These are phyloP conservation scores for Potamilus streckersoni DNA, from an alignment of 1,140 invertebrate genomes.

Conservation along the genomic window DNA sequence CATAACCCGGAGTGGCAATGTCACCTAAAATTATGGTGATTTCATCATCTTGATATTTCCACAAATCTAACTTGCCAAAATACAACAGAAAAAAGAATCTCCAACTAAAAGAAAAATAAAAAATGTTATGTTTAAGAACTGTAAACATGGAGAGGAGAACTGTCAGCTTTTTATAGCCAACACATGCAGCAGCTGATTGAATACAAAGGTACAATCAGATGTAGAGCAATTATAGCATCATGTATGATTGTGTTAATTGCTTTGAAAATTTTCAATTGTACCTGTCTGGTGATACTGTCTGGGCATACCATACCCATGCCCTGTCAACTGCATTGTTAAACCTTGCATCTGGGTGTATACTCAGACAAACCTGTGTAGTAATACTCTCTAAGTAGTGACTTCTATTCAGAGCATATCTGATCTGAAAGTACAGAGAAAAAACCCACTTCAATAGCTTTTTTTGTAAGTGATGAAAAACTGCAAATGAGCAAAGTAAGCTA, in stretches of 20 bases:
- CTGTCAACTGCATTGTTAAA: slow-evolving; percentile 36
- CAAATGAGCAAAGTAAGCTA: too few species aligned
- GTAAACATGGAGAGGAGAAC: too few species aligned
- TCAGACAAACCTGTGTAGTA: neutral
- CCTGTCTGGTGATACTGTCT: slow-evolving; percentile 34
- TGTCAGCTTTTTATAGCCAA: too few species aligned
- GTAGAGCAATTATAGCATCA: neutral
- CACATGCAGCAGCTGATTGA: too few species aligned
- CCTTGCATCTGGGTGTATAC: slow-evolving; percentile 25
- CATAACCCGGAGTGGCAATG: too few species aligned
- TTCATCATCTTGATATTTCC: too few species aligned
- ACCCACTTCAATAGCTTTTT: neutral
- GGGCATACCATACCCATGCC: slow-evolving; percentile 38
- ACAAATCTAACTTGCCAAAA: too few species aligned
- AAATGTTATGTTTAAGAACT: too few species aligned
- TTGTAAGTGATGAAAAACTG: neutral
- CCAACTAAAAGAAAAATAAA: too few species aligned
- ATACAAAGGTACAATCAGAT: neutral
- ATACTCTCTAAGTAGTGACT: neutral
- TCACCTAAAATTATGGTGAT: too few species aligned
- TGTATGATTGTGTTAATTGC: neutral
- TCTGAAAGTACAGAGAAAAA: neutral
- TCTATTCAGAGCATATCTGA: neutral
- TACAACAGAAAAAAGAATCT: too few species aligned
- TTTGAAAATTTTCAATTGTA: neutral